Evolutionary conservation across 35 echinoderm and acorn worm genomes (phyloP), one percentile per base, ranked within the genome.

Genomic region (Lytechinus pictus): DNA sequence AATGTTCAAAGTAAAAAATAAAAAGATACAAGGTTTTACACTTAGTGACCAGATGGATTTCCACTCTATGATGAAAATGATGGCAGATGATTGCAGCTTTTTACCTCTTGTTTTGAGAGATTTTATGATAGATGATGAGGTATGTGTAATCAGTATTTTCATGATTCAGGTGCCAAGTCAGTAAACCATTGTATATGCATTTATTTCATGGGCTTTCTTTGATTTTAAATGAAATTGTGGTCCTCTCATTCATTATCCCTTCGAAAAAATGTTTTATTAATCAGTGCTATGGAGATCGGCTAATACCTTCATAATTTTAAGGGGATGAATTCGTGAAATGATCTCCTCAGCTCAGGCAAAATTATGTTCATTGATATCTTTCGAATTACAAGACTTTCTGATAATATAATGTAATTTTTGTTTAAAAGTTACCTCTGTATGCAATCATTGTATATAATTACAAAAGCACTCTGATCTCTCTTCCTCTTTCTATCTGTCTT

Each of bases 91-190:
- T 8, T 79, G 66, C 66, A 79, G 19, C 66, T 79, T 24, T 4
- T 79, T 16, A 5, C 66, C n/a, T 16, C 14, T 24, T 24, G n/a
- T 24, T 79, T 79, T 9, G 8, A 24, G 66, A 19, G 16, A n/a
- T 79, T 79, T n/a, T 79, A 16, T 79, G 66, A 79, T 79, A 24
- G 66, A 79, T 79, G 66, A 79, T 79, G 66, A 79, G n/a, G n/a
- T 19, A 24, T 79, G 21, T 79, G 21, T 5, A 24, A 79, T 24
- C 66, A 79, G 66, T 79, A 79, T 79, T 79, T n/a, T 24, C 4
- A 79, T 24, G n/a, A 79, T 79, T 79, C 66, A 79, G 66, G 66
- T 79, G 66, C 66, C 66, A 79, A 79, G 66, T 79, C 19, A 19
- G 66, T 79, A 79, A 58, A 13, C 1, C 14, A 16, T 6, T 79